phyloP scores from a whole-genome alignment of 2,797 vertebrate genomes.

The Otolemur crassicaudatus region DNA sequence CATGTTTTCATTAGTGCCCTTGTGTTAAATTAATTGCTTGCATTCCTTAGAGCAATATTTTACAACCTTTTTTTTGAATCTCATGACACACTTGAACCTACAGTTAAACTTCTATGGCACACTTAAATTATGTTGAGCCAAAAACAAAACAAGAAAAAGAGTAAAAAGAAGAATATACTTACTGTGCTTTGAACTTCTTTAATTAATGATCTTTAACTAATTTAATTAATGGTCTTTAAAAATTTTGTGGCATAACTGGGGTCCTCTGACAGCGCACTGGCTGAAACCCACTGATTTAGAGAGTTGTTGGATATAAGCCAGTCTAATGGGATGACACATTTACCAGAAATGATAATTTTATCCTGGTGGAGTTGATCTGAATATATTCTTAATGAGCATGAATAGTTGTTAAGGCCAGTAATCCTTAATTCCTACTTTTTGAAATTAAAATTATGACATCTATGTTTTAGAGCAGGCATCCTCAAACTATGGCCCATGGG shows the following conservation, averaged over 20 bases:
- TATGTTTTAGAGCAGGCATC: not conserved
- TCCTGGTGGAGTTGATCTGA: not conserved
- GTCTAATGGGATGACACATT: not conserved
- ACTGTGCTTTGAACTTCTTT: too few relatives aligned
- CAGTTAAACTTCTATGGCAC: too few relatives aligned
- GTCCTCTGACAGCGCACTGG: too few relatives aligned
- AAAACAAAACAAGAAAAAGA: too few relatives aligned
- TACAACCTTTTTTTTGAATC: too few relatives aligned
- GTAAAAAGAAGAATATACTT: too few relatives aligned
- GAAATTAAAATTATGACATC: not conserved
- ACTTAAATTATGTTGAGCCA: too few relatives aligned
- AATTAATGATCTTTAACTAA: too few relatives aligned
- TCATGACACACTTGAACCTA: too few relatives aligned
- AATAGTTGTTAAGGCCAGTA: not conserved
- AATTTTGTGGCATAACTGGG: too few relatives aligned
- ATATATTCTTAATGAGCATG: not conserved
- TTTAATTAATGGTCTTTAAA: too few relatives aligned
- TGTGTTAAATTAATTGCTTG: not conserved
- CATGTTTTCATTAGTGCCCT: not conserved
- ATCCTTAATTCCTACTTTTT: not conserved
- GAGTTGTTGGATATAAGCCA: not conserved
- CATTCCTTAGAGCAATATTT: not conserved
- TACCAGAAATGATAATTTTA: not conserved
- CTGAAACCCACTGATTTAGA: not conserved
- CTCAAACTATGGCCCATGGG: too few relatives aligned